Evolutionary conservation across 2,888 invertebrate species (phyloP), one percentile per base, ranked within the genome.

Genomic region (Labia minor): DNA sequence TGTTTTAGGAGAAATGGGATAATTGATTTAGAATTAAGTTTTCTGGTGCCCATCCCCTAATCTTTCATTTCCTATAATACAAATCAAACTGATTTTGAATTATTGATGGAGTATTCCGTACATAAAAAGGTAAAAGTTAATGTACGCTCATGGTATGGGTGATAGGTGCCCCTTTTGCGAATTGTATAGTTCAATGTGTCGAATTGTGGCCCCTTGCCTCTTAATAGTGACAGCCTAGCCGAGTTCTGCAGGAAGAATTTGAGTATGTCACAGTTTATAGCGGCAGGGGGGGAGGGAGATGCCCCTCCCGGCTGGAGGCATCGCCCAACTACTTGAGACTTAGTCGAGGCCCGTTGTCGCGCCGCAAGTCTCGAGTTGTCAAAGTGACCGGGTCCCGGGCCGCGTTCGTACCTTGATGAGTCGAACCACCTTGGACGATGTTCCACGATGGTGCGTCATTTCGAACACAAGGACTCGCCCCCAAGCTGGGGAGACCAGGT

Each of bases 401-500:
- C 26, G 26, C 26, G 26, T 26, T 26, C 26, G 26, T 26, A 3
- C 3, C 26, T 26, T 26, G 26, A 26, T 26, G 26, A 26, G 26
- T 6, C 26, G 4, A 26, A 26, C 26, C 26, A 26, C 26, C 26
- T 26, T 26, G 26, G 26, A 26, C 26, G 26, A 49, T 49, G n/a
- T 14, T 49, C 49, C 49, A 49, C 49, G 49, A 49, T 49, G 49
- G 49, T 49, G 8, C 49, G 49, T 16, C 49, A 49, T 49, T 49
- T 11, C 49, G 49, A 49, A 16, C 49, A 49, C 49, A 16, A n/a
- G 78, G 77, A 81, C 79, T 11, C 14, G 14, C 16, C 49, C 37
- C 49, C 63, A 21, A 78, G 78, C 76, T 72, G 76, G 79, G 71
- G 76, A 78, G 70, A 78, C 49, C 79, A 72, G 79, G 73, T 82